These are phyloP conservation scores for Xiphophorus birchmanni DNA, from an alignment of 2,797 vertebrate genomes.

Conservation along the genomic window DNA sequence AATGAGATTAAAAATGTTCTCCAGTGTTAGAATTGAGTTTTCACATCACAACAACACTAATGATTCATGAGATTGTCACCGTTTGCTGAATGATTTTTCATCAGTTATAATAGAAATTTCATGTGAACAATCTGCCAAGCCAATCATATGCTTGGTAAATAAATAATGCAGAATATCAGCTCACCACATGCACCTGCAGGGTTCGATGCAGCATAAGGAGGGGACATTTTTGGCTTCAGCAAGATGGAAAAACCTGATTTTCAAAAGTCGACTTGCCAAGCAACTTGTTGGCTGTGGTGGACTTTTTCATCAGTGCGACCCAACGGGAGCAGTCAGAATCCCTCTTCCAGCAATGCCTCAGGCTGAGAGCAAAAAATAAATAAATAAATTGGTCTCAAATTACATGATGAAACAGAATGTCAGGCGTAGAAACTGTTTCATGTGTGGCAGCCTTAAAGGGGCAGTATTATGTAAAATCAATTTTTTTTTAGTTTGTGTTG, in stretches of 20 bases:
- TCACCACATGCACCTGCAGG: conserved; percentile 3
- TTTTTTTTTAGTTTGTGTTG: too few species aligned
- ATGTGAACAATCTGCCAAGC: conserved; percentile 3
- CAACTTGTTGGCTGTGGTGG: background rate
- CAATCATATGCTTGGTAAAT: conserved; percentile 27
- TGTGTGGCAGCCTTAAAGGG: conserved; percentile 20
- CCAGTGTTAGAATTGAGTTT: background rate
- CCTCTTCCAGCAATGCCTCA: conserved; percentile 40
- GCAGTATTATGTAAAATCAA: too few species aligned
- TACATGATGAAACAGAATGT: conserved; percentile 58
- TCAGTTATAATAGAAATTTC: background rate
- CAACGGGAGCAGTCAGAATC: conserved; percentile 33
- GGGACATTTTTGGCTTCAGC: conserved; percentile 12
- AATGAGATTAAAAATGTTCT: background rate
- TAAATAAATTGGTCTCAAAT: conserved; percentile 25
- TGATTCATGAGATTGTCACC: background rate
- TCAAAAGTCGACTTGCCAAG: background rate
- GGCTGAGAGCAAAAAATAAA: conserved; percentile 23
- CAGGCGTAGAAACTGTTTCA: conserved; percentile 35
- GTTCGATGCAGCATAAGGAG: background rate
- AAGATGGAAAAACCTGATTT: background rate
- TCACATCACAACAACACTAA: background rate
- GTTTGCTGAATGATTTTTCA: background rate
- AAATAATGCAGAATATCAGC: background rate
- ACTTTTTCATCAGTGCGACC: conserved; percentile 25